phyloP scores from a whole-genome alignment of 2,113 vertebrate genomes.

The Thamnophis sirtalis region DNA sequence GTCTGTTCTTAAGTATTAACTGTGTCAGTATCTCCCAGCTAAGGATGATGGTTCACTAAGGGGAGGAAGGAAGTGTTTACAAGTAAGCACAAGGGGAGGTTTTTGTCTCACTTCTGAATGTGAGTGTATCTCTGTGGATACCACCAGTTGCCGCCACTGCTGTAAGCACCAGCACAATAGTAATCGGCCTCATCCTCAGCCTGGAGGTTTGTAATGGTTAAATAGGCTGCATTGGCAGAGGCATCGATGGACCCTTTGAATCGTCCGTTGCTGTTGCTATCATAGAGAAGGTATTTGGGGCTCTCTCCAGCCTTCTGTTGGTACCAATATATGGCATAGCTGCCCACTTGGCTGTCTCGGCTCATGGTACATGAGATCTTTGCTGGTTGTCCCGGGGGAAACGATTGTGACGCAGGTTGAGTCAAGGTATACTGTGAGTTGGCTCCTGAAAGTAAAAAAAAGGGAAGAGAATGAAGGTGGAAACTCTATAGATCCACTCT shows the following conservation, averaged over 20 bases:
- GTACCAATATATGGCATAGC: rapidly evolving
- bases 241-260: background rate
- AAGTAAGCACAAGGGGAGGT: too few relatives aligned
- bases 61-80: too few relatives aligned
- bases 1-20: too few relatives aligned
- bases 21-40: too few relatives aligned
- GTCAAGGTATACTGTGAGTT: background rate
- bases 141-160: too few relatives aligned
- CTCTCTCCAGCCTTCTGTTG: background rate
- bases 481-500: too few relatives aligned
- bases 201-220: background rate
- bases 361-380: background rate
- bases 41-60: too few relatives aligned
- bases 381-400: background rate
- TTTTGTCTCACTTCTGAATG: too few relatives aligned
- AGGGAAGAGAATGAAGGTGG: background rate
- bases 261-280: rapidly evolving
- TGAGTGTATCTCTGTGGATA: too few relatives aligned
- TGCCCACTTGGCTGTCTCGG: background rate
- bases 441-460: background rate
- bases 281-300: too few relatives aligned
- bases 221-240: background rate
- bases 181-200: too few relatives aligned
- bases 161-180: too few relatives aligned
- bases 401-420: background rate